phyloP scores from a whole-genome alignment of 1,140 invertebrate species.

The Neodiprion virginianus region DNA sequence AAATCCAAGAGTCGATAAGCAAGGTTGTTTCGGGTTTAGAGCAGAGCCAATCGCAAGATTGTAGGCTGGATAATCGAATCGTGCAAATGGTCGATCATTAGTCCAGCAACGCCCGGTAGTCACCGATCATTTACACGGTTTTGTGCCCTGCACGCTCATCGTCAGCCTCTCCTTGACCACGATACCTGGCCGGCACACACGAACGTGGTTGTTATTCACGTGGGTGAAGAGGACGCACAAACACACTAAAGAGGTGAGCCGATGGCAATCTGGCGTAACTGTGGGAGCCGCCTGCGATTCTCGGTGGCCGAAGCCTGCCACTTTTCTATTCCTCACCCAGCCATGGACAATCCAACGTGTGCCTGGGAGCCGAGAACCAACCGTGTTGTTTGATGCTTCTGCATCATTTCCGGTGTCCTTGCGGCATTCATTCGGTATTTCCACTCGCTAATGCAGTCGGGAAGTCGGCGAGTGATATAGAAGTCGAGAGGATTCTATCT shows the following conservation, averaged over 20 bases:
- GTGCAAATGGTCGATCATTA: too few relatives aligned
- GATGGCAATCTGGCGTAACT: constrained; percentile 4
- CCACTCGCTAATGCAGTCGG: too few relatives aligned
- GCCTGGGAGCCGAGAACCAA: neutral
- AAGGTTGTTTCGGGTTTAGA: too few relatives aligned
- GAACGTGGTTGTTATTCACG: neutral
- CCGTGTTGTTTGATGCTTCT: neutral
- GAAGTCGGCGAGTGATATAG: too few relatives aligned
- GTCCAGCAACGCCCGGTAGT: too few relatives aligned
- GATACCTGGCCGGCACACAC: constrained; percentile 3
- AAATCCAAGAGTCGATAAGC: too few relatives aligned
- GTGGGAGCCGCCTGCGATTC: neutral
- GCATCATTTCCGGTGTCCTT: constrained; percentile 1
- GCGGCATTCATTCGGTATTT: neutral
- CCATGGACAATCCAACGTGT: neutral
- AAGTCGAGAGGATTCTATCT: too few relatives aligned
- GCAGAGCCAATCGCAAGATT: too few relatives aligned
- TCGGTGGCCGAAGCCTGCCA: neutral
- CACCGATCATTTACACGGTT: too few relatives aligned
- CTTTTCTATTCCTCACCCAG: neutral
- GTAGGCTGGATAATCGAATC: too few relatives aligned
- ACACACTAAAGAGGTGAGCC: neutral
- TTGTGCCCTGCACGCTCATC: too few relatives aligned
- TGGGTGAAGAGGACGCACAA: neutral
- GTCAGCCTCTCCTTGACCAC: neutral